Conservation (phyloP, 2,113 vertebrate genomes). For the Irena cyanogastra region DNA sequence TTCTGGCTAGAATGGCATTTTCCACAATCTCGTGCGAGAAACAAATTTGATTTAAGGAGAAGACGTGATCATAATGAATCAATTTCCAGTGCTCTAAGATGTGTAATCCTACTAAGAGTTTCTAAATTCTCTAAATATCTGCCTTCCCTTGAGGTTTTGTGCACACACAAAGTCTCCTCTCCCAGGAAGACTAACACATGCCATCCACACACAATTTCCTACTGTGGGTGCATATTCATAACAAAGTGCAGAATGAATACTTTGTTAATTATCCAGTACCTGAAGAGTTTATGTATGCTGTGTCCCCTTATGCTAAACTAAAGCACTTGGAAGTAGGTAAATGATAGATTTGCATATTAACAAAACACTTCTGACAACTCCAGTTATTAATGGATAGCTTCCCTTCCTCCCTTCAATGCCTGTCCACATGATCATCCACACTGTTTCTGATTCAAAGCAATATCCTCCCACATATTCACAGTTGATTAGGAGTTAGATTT, state of each 20-base stretch:
- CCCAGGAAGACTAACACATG: neutral
- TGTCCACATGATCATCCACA: constrained; percentile 5
- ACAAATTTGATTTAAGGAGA: neutral
- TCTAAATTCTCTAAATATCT: neutral
- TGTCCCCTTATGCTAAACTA: neutral
- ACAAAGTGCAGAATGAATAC: neutral
- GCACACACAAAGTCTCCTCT: neutral
- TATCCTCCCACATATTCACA: constrained; percentile 3
- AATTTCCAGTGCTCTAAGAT: neutral
- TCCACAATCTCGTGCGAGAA: neutral
- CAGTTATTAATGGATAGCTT: neutral
- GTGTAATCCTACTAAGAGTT: neutral
- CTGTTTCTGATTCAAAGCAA: neutral
- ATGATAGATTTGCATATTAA: neutral
- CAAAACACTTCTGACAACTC: constrained; percentile 1
- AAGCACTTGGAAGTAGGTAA: neutral
- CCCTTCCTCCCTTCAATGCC: neutral
- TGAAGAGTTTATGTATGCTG: neutral
- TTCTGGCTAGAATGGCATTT: neutral
- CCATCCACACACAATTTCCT: neutral
- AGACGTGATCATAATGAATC: neutral
- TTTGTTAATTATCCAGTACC: neutral
- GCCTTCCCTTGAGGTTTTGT: neutral
- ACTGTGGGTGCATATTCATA: neutral
- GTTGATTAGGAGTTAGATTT: neutral